Conservation (phyloP, 2,888 invertebrate species). For the Pseudeuparius sepicola region DNA sequence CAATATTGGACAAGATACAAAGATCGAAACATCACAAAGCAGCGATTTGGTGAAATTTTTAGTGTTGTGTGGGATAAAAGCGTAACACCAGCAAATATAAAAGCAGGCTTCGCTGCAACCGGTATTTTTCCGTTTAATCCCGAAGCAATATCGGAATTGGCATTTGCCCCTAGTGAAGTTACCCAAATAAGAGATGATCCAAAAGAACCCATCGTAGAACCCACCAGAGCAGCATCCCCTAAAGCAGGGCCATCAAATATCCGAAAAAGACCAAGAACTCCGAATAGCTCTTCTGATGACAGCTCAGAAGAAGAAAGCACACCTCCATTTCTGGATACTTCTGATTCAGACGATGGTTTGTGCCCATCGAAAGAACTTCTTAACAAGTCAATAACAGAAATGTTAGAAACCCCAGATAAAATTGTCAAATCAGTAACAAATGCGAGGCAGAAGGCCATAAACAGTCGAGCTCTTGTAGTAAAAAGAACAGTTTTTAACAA, state of each 20-base stretch:
- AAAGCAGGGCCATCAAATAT: slow-evolving; percentile 12
- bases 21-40: slow-evolving; percentile 24
- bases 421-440: slow-evolving; percentile 11
- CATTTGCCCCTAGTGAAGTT: slow-evolving; percentile 20
- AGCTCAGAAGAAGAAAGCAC: slow-evolving; percentile 8
- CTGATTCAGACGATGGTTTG: slow-evolving; percentile 11
- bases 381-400: slow-evolving; percentile 12
- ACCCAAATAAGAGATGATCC: slow-evolving; percentile 11
- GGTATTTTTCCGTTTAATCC: slow-evolving; percentile 29
- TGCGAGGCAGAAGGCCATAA: slow-evolving; percentile 14
- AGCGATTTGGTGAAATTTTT: slow-evolving; percentile 18
- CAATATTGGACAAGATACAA: slow-evolving; percentile 25
- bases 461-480: slow-evolving; percentile 17
- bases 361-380: slow-evolving; percentile 4
- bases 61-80: slow-evolving; percentile 26
- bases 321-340: slow-evolving; percentile 8
- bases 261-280: slow-evolving; percentile 14
- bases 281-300: slow-evolving; percentile 8
- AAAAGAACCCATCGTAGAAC: slow-evolving; percentile 11
- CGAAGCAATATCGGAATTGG: slow-evolving; percentile 17
- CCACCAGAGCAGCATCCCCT: slow-evolving; percentile 10
- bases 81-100: slow-evolving; percentile 18
- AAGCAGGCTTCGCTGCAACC: slow-evolving; percentile 25
- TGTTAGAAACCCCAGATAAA: slow-evolving; percentile 11
- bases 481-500: slow-evolving; percentile 20